Evolutionary conservation across 2,797 vertebrate genomes (phyloP), one percentile per base, ranked within the genome.

Genomic region (Enteromius afrohamiltoni): DNA sequence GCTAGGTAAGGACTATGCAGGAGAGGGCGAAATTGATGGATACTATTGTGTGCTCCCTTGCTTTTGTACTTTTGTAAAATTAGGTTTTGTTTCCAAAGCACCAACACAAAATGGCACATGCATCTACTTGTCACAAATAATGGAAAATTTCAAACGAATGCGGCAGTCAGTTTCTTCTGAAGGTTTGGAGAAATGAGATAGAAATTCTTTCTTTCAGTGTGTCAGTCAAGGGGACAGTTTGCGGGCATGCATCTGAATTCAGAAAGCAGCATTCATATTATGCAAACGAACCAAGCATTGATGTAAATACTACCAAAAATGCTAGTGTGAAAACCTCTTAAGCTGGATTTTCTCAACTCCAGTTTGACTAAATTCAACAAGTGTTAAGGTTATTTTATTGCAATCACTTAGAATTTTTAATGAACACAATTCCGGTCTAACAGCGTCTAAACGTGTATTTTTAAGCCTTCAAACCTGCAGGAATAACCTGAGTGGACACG

Each of bases 401-500:
- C 14, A 26, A 60, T 26, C 53, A 42, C 4, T 26, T 23, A 0
- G 4, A 29, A 1, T 40, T 40, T 16, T 2, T 9, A 9, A 37
- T 55, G 6, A 76, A 17, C 9, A 10, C 7, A 60, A 26, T 42
- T 77, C 34, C 11, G n/a, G 14, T 42, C 60, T 49, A 64, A n/a
- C 40, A 16, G 5, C 26, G 23, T 19, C 42, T 80, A 45, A 71
- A 47, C 60, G 34, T 62, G 40, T 73, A 73, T 49, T 76, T 76
- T 58, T 37, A 42, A 58, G 31, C 31, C 55, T 13, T 67, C 34
- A 76, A 53, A 76, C 31, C 47, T 83, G 71, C n/a, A 53, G 21
- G 34, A 76, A 76, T 76, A 83, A 60, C 60, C 21, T 3, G 10
- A 69, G 82, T 83, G 65, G 75, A 49, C 74, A 58, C 4, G 64